Evolutionary conservation across 2,113 vertebrate species (phyloP).

Genomic region (Sceloporus undulatus): DNA sequence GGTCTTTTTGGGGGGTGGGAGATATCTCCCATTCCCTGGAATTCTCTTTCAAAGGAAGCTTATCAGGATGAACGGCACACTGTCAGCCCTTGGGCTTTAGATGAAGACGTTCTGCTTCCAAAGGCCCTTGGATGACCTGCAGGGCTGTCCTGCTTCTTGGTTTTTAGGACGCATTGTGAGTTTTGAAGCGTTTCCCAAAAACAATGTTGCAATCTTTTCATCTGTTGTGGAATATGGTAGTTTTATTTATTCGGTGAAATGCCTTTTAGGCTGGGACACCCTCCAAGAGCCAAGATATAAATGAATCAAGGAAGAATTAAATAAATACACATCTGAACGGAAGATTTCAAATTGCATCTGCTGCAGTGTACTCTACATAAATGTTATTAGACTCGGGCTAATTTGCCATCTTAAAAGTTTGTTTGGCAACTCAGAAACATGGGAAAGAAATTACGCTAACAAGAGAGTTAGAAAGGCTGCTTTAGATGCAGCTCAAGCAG

Average conservation of each 20-base stretch:
- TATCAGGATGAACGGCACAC: neutral
- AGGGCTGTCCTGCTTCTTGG: neutral
- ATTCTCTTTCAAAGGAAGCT: too few relatives aligned
- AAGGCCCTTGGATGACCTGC: too few relatives aligned
- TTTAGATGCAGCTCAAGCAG: constrained; percentile 36
- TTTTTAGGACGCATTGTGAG: neutral
- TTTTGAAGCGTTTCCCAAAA: neutral
- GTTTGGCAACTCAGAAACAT: constrained; percentile 5
- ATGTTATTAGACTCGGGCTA: neutral
- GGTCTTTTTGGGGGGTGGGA: neutral
- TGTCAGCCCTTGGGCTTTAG: neutral
- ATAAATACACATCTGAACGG: neutral
- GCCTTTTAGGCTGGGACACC: neutral
- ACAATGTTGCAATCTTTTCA: neutral
- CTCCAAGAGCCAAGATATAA: neutral
- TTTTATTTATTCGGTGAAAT: neutral
- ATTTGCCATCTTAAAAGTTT: neutral
- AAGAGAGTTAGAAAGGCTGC: constrained; percentile 51
- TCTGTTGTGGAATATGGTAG: neutral
- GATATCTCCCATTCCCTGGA: neutral
- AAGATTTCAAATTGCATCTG: neutral
- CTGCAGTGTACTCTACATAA: neutral
- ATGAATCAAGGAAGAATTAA: neutral
- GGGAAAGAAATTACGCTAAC: constrained; percentile 25
- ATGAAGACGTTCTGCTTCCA: too few relatives aligned